phyloP scores from a whole-genome alignment of 2,888 invertebrate genomes.

The Pterobdella sp. region DNA sequence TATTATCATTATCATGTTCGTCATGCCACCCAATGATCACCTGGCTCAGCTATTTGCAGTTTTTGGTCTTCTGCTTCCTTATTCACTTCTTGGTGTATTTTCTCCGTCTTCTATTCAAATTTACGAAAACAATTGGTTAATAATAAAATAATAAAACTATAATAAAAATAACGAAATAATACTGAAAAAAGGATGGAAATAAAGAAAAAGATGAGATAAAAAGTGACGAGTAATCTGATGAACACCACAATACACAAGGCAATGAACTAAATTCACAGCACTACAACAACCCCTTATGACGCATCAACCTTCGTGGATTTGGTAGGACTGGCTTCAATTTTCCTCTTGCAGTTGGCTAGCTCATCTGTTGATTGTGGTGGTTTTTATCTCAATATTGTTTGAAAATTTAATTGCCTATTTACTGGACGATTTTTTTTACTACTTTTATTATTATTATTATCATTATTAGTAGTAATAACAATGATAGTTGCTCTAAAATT shows the following conservation, averaged over 20 bases:
- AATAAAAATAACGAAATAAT: too few species aligned
- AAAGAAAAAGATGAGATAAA: not conserved
- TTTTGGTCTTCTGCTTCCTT: not conserved
- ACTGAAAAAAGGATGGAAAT: too few species aligned
- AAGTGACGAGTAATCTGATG: not conserved
- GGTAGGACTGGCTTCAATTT: not conserved
- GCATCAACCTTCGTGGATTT: not conserved
- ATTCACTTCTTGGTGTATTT: not conserved
- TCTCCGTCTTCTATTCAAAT: too few species aligned
- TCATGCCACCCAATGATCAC: too few species aligned
- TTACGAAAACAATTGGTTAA: too few species aligned
- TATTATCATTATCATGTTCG: too few species aligned
- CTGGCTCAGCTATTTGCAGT: not conserved
- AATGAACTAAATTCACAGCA: not conserved
- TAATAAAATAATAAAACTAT: too few species aligned
- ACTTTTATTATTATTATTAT: too few species aligned
- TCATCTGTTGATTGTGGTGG: not conserved
- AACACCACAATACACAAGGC: not conserved
- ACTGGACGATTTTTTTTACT: too few species aligned
- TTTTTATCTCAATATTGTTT: not conserved
- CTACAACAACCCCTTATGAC: not conserved
- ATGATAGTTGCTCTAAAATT: too few species aligned
- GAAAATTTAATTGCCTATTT: too few species aligned
- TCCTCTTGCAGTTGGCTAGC: slow-evolving; percentile 10
- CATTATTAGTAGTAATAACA: too few species aligned